phyloP scores from a whole-genome alignment of 2,888 invertebrate species.

The Tachina grossa region DNA sequence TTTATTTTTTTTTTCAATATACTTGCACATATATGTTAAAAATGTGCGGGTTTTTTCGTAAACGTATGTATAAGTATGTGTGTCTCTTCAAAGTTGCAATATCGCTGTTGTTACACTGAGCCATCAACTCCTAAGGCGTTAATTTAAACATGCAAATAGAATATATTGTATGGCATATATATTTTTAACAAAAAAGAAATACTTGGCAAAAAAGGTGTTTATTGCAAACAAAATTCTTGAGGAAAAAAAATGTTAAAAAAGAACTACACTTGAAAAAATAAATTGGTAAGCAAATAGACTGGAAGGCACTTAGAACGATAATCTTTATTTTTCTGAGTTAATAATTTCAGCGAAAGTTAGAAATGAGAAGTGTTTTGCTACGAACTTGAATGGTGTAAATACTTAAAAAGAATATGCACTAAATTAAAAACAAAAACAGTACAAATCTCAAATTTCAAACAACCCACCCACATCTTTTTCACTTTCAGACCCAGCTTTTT shows the following conservation, averaged over 20 bases:
- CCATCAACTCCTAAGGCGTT: constrained; percentile 73
- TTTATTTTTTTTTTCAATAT: too few species aligned
- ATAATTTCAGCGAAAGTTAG: too few species aligned
- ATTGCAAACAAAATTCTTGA: constrained; percentile 27
- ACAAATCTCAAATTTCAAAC: constrained; percentile 6
- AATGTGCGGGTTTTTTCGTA: constrained; percentile 56
- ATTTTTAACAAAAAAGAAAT: constrained; percentile 12
- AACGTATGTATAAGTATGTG: constrained; percentile 13
- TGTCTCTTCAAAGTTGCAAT: constrained; percentile 54
- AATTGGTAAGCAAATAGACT: neutral
- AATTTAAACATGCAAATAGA: constrained; percentile 72
- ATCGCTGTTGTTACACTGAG: constrained; percentile 39
- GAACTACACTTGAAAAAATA: constrained; percentile 33
- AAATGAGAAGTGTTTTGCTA: too few species aligned
- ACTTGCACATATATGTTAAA: constrained; percentile 22
- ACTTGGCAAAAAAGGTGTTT: constrained; percentile 57
- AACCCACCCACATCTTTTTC: constrained; percentile 38
- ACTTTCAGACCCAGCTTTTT: constrained; percentile 9
- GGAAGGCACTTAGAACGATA: too few species aligned
- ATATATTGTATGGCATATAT: constrained; percentile 25
- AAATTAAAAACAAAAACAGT: neutral
- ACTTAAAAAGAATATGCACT: neutral
- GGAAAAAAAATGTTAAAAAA: constrained; percentile 23
- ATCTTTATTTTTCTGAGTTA: too few species aligned
- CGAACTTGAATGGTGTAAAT: neutral